These are phyloP conservation scores for Cancer borealis DNA, from an alignment of 2,888 invertebrate genomes.

Conservation along the genomic window DNA sequence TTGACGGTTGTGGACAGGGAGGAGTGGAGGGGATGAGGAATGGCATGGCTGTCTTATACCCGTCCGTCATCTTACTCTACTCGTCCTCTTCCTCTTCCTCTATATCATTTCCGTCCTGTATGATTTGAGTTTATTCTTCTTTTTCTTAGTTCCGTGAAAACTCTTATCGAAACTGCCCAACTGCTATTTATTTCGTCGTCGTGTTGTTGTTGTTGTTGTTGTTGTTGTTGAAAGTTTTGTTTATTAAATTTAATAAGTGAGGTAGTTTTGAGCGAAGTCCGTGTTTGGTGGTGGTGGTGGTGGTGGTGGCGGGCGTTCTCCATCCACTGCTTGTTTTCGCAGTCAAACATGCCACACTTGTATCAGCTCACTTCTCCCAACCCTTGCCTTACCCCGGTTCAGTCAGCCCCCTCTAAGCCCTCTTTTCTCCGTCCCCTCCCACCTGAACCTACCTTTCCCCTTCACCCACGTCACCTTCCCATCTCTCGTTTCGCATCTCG, in stretches of 20 bases:
- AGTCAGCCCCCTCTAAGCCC: too few species aligned
- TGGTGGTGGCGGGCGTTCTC: not conserved
- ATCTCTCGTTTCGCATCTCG: not conserved
- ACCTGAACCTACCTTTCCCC: too few species aligned
- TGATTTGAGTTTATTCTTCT: not conserved
- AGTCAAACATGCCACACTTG: conserved; percentile 20
- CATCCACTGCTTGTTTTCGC: not conserved
- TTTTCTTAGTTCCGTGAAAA: not conserved
- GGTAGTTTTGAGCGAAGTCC: not conserved
- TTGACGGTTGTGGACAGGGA: not conserved
- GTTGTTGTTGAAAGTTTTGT: not conserved
- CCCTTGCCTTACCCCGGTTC: not conserved
- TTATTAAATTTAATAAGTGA: not conserved
- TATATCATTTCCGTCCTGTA: not conserved
- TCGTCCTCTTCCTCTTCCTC: not conserved
- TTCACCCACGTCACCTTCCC: not conserved
- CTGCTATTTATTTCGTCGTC: too few species aligned
- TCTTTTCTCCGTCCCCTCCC: not conserved
- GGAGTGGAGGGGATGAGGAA: not conserved
- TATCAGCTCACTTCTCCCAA: not conserved
- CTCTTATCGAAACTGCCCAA: not conserved
- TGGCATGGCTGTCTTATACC: not conserved
- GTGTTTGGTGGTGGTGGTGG: not conserved
- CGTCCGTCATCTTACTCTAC: not conserved
- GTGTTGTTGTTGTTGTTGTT: too few species aligned